Base-by-base conservation (phyloP, 2,113 vertebrate species). In the Emydura subglobosa region DNA sequence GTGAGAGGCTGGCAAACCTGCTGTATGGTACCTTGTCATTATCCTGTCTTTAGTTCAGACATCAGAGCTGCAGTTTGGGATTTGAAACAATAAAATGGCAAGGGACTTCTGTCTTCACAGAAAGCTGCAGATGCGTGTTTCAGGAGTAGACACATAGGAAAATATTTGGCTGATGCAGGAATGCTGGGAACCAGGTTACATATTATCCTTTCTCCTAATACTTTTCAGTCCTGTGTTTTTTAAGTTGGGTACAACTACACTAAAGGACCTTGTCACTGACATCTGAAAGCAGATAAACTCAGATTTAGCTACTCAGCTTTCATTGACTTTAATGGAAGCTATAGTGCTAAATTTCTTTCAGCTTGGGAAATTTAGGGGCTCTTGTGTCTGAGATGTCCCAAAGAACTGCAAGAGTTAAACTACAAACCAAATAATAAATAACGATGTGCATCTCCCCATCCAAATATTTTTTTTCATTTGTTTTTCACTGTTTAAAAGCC, bases 21-120 rank as follows among this genome's bases (percentile, higher is more conserved):
- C 34, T 92, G 44, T 24, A 82, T 91, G 82, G 85, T 54, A 90
- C 6, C 42, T 96, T 88, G 91, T 94, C 91, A 90, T 95, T 96
- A 80, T 27, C 21, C 11, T 88, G 76, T 42, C 87, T 80, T 91
- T 59, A 89, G 72, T 87, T 51, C 72, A 89, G 82, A 25, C 42
- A 72, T 74, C 42, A 84, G 50, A 96, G 89, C 90, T 44, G 31
- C 2, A 21, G 53, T 95, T 91, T 83, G 86, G 86, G 24, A 57
- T 82, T 83, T 31, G 49, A 88, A 82, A 44, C 39, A 78, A 82
- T 85, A 94, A 90, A 89, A 87, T 59, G 92, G 79, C 17, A 88
- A 80, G 76, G 51, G 94, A 94, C 83, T 17, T 16, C 31, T 83
- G 85, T 22, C 27, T 81, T 84, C 42, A 16, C 13, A 82, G 25